These are phyloP conservation scores for Trichacis sp. DNA, from an alignment of 2,888 invertebrate species.

Conservation along the genomic window DNA sequence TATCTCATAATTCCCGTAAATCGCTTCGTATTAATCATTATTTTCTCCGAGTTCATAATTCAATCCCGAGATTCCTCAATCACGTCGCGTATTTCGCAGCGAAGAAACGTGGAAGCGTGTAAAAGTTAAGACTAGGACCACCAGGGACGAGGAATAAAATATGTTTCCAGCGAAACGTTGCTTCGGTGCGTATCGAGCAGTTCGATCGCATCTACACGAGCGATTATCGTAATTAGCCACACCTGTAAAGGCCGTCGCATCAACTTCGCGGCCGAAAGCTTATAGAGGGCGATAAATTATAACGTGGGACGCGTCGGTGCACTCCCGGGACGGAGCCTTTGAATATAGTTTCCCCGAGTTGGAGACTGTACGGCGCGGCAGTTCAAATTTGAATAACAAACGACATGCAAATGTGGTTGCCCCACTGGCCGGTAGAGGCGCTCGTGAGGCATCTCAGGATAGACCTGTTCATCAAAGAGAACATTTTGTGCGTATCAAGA, in stretches of 20 bases:
- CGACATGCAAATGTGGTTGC: constrained; percentile 62
- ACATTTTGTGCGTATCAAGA: no score
- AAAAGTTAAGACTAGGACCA: constrained; percentile 43
- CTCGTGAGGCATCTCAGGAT: constrained; percentile 33
- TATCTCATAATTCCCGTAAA: no score
- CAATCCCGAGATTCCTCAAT: no score
- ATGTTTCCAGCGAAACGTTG: constrained; percentile 23
- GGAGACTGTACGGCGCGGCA: constrained; percentile 58
- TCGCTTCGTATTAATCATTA: no score
- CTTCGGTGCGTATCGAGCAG: constrained; percentile 28
- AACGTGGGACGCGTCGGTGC: constrained; percentile 53
- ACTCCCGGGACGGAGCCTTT: constrained; percentile 47
- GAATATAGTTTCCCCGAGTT: constrained; percentile 56
- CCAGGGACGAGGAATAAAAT: constrained; percentile 41
- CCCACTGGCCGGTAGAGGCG: constrained; percentile 39
- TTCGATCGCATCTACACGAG: constrained; percentile 49
- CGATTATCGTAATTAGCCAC: constrained; percentile 55
- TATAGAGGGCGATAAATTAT: constrained; percentile 56
- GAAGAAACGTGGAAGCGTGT: constrained; percentile 23
- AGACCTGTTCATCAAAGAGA: no score
- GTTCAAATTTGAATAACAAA: constrained; percentile 69
- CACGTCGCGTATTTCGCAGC: no score
- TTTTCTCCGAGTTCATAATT: no score
- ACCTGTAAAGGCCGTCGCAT: constrained; percentile 55
- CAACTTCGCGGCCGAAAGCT: constrained; percentile 48